Evolutionary conservation across 2,797 vertebrate genomes (phyloP), one percentile per base, ranked within the genome.

Genomic region (Chiroxiphia lanceolata): DNA sequence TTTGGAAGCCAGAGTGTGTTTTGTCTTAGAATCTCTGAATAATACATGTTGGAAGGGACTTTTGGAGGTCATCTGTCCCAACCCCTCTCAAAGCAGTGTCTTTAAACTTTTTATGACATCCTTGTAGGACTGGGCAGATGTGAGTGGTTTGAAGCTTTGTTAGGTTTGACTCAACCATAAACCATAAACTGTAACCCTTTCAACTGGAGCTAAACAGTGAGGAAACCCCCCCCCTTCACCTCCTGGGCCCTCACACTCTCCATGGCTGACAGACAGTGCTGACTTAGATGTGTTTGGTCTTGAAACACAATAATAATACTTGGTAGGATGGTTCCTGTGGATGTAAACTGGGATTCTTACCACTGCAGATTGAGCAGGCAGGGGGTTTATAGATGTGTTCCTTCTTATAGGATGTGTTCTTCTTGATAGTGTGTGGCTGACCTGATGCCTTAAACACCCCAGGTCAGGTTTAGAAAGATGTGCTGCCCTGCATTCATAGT

Each of bases 21-120:
- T 92, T 92, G 56, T 76, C 78, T 53, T 92, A 47, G 42, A 94
- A 68, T 82, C 31, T 27, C 33, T 91, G 89, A 93, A 89, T 96
- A 89, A 87, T 92, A 59, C 27, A 82, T 92, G 18, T 89, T 89
- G 75, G 87, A 91, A 77, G 33, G n/a, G 87, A 91, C 84, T 89
- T 91, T 6, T 57, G 71, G 71, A 96, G 82, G 81, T 94, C 74
- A 36, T 72, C 26, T 80, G 51, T n/a, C 79, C 78, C 60, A 77
- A 38, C 21, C 23, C 18, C 36, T 67, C 63, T 92, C 51, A 89
- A 42, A 92, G 56, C 59, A 70, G 33, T 50, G 22, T 80, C 84
- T 85, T 87, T 65, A 74, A 89, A 83, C 84, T 64, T 92, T 87
- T 90, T 74, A 87, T 63, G 42, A 17, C 33, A n/a, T 74, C 44